A percentile compares a stretch with the other conserved stretches of the same genome.
Conservation (phyloP, 2,797 vertebrate species). For the Siniperca obscura region DNA sequence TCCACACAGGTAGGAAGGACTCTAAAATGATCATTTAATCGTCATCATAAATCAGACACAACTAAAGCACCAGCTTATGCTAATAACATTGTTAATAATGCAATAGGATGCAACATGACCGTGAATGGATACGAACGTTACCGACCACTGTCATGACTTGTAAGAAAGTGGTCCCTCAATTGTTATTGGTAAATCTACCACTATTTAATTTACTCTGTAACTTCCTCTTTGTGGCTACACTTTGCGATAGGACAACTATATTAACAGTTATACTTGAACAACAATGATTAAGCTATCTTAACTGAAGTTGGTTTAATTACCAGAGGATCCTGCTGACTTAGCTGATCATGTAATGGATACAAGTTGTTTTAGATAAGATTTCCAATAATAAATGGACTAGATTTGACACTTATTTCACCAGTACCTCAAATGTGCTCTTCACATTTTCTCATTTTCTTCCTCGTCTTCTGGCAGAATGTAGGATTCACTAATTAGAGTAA, state of each 20-base stretch:
- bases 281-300: neutral
- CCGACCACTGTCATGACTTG: neutral
- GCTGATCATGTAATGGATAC: neutral
- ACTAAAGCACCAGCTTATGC: neutral
- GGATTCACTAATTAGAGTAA: slow-evolving; percentile 29
- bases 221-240: neutral
- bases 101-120: neutral
- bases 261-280: neutral
- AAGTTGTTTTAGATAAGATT: neutral
- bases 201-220: neutral
- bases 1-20: neutral
- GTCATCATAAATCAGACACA: slow-evolving; percentile 7
- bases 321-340: neutral
- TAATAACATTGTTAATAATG: slow-evolving; percentile 5
- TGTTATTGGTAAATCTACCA: neutral
- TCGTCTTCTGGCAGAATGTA: slow-evolving; percentile 9
- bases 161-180: neutral
- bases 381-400: neutral
- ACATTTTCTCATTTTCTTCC: neutral
- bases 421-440: neutral
- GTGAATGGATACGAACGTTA: neutral
- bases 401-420: slow-evolving; percentile 3
- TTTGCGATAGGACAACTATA: neutral
- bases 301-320: neutral
- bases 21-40: slow-evolving; percentile 14